These are phyloP conservation scores for Neocrepidodera transversa DNA, from an alignment of 2,888 invertebrate genomes.

Conservation along the genomic window DNA sequence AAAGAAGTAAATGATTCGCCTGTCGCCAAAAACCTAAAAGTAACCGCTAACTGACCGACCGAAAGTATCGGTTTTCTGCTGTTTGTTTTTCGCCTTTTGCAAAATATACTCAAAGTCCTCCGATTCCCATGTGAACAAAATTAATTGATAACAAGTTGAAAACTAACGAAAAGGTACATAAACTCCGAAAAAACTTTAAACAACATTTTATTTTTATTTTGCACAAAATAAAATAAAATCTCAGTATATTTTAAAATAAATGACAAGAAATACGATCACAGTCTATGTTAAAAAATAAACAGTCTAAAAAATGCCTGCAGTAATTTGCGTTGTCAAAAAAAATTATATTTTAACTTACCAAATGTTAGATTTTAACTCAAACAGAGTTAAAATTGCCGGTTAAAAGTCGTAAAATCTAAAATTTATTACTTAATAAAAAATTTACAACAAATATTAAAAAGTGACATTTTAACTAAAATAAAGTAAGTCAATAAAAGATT, in stretches of 20 bases:
- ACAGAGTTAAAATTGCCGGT: background rate
- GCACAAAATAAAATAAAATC: constrained; percentile 7
- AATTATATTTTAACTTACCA: background rate
- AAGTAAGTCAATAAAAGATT: too few species aligned
- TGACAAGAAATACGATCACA: constrained; percentile 41
- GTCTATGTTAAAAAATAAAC: constrained; percentile 34
- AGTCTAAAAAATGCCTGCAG: constrained; percentile 24
- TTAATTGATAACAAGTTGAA: too few species aligned
- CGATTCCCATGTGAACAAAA: too few species aligned
- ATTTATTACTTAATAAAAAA: background rate
- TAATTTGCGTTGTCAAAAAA: background rate
- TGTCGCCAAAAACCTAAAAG: too few species aligned
- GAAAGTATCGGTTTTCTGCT: too few species aligned
- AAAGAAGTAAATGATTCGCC: too few species aligned
- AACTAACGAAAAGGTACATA: too few species aligned
- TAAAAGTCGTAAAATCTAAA: background rate
- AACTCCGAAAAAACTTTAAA: background rate
- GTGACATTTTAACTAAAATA: too few species aligned
- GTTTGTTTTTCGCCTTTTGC: too few species aligned
- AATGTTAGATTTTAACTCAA: background rate
- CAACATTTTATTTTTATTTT: constrained; percentile 16
- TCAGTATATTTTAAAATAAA: constrained; percentile 28
- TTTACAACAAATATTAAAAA: too few species aligned
- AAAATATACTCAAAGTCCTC: too few species aligned
- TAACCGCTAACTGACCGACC: too few species aligned